A percentile compares a stretch with the other conserved stretches of the same genome.
Conservation (phyloP, 1,140 invertebrate species). For the Trypoxylus dichotomus region DNA sequence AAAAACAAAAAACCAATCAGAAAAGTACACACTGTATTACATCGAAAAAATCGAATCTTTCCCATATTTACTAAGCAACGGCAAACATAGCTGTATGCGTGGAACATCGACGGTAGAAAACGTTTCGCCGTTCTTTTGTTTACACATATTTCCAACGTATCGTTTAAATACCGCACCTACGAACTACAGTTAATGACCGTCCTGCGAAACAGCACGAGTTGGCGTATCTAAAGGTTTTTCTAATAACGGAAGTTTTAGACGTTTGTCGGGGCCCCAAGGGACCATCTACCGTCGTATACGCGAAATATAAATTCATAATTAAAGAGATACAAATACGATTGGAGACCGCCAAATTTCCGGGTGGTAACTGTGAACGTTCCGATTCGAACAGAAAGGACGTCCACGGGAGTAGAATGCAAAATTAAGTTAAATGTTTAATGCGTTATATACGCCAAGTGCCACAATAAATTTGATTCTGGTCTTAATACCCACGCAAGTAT, state of each 20-base stretch:
- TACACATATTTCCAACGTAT: background rate
- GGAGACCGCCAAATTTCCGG: too few relatives aligned
- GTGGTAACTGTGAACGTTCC: too few relatives aligned
- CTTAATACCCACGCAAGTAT: too few relatives aligned
- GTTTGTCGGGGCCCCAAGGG: background rate
- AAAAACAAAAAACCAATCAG: background rate
- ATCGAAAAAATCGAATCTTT: background rate
- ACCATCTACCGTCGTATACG: background rate
- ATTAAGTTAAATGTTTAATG: too few relatives aligned
- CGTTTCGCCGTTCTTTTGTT: background rate
- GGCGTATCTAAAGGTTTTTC: background rate
- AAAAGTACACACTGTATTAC: background rate
- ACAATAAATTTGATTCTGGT: too few relatives aligned
- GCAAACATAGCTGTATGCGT: background rate
- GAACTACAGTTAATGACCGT: background rate
- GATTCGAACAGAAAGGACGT: too few relatives aligned
- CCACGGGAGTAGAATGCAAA: too few relatives aligned
- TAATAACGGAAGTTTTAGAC: background rate
- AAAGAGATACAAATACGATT: background rate
- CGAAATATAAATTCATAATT: background rate
- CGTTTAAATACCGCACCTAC: background rate
- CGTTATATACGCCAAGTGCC: too few relatives aligned
- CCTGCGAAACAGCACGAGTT: background rate
- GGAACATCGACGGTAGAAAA: background rate
- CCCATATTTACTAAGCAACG: background rate